Evolutionary conservation across 1,140 invertebrate species (phyloP), one percentile per base, ranked within the genome.

Genomic region (Drosophila paulistorum): DNA sequence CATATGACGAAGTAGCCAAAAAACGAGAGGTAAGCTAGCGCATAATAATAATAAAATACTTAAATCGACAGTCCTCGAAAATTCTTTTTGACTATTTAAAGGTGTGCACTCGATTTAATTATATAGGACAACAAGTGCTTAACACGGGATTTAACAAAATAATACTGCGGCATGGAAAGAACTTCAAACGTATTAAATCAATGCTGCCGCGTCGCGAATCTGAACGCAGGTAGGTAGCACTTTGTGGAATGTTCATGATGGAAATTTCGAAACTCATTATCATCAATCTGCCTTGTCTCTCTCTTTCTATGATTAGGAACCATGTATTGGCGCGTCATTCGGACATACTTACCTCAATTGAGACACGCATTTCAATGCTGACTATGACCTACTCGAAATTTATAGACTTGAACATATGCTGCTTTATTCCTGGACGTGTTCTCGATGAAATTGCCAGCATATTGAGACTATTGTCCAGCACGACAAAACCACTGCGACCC

Each of bases 401-500:
- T 30, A 92, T 92, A 59, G 91, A 92, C 62, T 54, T 90, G 0
- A 91, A 90, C 62, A 73, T 97, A 5, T 98, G 97, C 85, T 98
- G 97, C 90, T 99, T 99, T 86, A 98, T 98, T 85, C 97, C 98
- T 13, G 98, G 98, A 68, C 97, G 97, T 93, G 97, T 98, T 0
- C 95, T 98, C 45, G 97, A 98, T 93, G 97, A 98, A 93, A 96
- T 98, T 51, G 95, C 94, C 82, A 93, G 94, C 69, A 95, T 98
- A 1, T 92, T 98, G 23, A 92, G 93, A 54, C 92, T 95, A 20
- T 94, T 98, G 39, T 94, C 95, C 72, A 93, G 93, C 13, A 94
- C 94, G 9, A 94, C 94, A 64, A 94, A 94, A 7, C 95, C 95
- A 3, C 95, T 97, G 1, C 93, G 96, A 14, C 95, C 96, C 0